Evolutionary conservation across 2,797 vertebrate species (phyloP).

Genomic region (Hozukius guyotensis): DNA sequence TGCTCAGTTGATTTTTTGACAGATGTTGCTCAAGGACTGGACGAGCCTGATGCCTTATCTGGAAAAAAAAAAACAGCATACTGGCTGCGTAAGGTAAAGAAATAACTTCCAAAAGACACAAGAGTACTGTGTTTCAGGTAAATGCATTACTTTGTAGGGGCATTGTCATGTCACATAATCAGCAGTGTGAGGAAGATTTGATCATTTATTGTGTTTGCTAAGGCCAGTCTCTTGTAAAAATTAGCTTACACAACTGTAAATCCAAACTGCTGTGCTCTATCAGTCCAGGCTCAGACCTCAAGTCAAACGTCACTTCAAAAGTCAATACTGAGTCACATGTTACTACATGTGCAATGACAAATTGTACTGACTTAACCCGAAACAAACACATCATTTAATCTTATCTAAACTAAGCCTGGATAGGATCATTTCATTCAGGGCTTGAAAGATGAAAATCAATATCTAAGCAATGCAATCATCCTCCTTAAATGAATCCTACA

Average conservation of each 20-base stretch:
- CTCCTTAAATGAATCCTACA: neutral
- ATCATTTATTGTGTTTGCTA: slow-evolving; percentile 27
- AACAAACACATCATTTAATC: neutral
- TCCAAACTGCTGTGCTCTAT: neutral
- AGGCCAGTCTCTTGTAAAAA: neutral
- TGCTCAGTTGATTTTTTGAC: slow-evolving; percentile 9
- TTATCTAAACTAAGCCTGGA: neutral
- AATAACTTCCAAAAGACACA: neutral
- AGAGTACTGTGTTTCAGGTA: slow-evolving; percentile 9
- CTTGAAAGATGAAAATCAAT: neutral
- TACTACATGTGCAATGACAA: neutral
- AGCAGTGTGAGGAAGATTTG: slow-evolving; percentile 1
- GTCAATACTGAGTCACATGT: slow-evolving; percentile 33
- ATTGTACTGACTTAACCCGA: neutral
- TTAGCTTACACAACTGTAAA: neutral
- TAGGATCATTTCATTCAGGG: neutral
- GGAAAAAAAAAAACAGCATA: neutral
- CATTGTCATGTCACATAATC: slow-evolving; percentile 24
- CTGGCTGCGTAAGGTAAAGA: neutral
- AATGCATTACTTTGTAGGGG: slow-evolving; percentile 5
- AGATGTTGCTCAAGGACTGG: slow-evolving; percentile 61
- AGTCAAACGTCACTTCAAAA: slow-evolving; percentile 17
- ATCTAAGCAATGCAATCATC: neutral
- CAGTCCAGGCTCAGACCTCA: neutral
- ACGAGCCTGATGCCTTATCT: slow-evolving; percentile 34